phyloP scores from a whole-genome alignment of 2,113 vertebrate genomes.

The Austrofundulus limnaeus region DNA sequence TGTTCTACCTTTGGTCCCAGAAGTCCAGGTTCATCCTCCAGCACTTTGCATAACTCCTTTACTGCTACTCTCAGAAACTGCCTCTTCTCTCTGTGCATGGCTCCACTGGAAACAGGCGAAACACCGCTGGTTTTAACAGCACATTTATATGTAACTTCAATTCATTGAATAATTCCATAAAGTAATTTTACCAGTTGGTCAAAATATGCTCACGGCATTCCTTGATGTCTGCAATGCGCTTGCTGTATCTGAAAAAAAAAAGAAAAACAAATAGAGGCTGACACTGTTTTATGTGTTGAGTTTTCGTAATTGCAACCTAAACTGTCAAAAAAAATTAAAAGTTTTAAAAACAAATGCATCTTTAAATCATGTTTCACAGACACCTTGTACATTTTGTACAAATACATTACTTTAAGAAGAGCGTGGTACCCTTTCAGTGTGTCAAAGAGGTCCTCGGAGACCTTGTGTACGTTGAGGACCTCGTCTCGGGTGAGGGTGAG shows the following conservation, averaged over 20 bases:
- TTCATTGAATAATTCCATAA: constrained; percentile 1
- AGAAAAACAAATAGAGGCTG: rapidly evolving
- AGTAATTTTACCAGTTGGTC: constrained; percentile 77
- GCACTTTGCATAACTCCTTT: constrained; percentile 83
- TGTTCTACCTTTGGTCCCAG: constrained; percentile 87
- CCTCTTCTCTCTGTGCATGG: constrained; percentile 85
- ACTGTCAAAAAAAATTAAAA: too few species aligned
- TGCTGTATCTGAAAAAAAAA: constrained; percentile 80
- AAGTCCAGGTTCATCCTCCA: constrained; percentile 89
- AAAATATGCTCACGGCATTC: constrained; percentile 86
- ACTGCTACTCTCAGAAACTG: constrained; percentile 81
- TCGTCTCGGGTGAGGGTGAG: constrained; percentile 89
- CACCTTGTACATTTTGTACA: too few species aligned
- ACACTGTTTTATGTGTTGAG: too few species aligned
- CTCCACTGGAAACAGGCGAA: constrained; percentile 74
- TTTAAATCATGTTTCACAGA: background rate
- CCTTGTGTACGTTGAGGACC: constrained; percentile 85
- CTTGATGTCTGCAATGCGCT: constrained; percentile 87
- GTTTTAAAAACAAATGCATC: too few species aligned
- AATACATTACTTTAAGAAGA: background rate
- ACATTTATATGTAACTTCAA: constrained; percentile 4
- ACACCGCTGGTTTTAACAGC: background rate
- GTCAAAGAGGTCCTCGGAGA: constrained; percentile 86
- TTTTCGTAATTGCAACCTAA: too few species aligned
- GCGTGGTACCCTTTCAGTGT: constrained; percentile 84